These are phyloP conservation scores for Athalia circularis DNA, from an alignment of 2,888 invertebrate genomes.

Conservation along the genomic window DNA sequence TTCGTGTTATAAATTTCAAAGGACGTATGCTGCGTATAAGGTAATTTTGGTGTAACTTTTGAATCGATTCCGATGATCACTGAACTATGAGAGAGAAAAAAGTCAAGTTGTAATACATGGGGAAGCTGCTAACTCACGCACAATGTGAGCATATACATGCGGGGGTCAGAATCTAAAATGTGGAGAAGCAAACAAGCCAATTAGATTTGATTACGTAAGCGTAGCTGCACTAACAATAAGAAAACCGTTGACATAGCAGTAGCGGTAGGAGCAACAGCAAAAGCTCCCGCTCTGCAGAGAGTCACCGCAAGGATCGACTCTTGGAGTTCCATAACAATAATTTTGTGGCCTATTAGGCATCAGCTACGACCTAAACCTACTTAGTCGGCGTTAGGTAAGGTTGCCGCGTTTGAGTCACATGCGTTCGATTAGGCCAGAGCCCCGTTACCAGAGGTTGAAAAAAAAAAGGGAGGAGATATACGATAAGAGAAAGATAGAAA, in stretches of 20 bases:
- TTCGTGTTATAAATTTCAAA: no score
- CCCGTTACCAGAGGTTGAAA: conserved; percentile 27
- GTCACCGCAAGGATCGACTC: conserved; percentile 6
- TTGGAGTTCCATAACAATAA: conserved; percentile 26
- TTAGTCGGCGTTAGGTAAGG: conserved; percentile 56
- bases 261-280: not conserved
- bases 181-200: conserved; percentile 23
- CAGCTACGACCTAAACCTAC: conserved; percentile 57
- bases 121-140: no score
- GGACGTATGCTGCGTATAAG: no score
- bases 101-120: no score
- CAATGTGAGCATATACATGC: no score
- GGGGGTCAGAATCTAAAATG: not conserved
- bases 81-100: no score
- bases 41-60: no score
- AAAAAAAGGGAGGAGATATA: conserved; percentile 5
- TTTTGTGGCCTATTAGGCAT: conserved; percentile 40
- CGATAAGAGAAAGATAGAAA: not conserved
- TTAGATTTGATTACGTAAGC: conserved; percentile 23
- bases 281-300: not conserved
- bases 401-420: conserved; percentile 58
- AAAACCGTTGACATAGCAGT: conserved; percentile 26
- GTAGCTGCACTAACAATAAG: not conserved
- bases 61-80: no score
- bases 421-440: conserved; percentile 58